Evolutionary conservation across 1,140 invertebrate genomes (phyloP).

Genomic region (Brachionus asplanchnoidis): DNA sequence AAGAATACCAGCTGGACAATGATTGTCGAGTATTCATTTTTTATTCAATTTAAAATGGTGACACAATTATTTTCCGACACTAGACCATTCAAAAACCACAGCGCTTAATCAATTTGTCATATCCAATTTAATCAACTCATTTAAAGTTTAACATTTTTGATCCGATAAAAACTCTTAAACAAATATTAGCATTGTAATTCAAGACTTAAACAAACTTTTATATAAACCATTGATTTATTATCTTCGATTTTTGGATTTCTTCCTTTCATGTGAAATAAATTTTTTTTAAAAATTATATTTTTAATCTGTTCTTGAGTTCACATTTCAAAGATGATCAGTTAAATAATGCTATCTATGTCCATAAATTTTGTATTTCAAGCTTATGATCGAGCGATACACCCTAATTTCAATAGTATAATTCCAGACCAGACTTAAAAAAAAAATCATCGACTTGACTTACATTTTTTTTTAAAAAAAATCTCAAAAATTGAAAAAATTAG

Average conservation of each 20-base stretch:
- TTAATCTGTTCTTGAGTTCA: not conserved
- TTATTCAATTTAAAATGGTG: constrained; percentile 76
- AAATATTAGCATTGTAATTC: constrained; percentile 30
- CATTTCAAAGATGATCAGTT: not conserved
- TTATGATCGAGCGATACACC: not conserved
- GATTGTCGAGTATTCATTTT: constrained; percentile 71
- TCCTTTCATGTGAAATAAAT: constrained; percentile 2
- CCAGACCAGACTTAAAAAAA: too few relatives aligned
- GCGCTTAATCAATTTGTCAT: not conserved
- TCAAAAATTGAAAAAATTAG: too few relatives aligned
- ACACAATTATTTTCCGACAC: constrained; percentile 61
- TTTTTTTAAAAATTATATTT: not conserved
- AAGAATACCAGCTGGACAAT: constrained; percentile 72
- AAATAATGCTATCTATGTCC: not conserved
- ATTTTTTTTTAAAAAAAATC: too few relatives aligned
- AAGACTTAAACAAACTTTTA: not conserved
- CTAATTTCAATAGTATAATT: constrained; percentile 1
- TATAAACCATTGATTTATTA: not conserved
- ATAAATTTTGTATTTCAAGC: not conserved
- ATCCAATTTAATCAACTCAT: not conserved
- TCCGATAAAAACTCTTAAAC: not conserved
- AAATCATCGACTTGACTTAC: too few relatives aligned
- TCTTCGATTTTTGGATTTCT: not conserved
- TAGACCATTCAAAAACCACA: not conserved
- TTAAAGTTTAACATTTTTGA: not conserved